Conservation (phyloP, 2,888 invertebrate species). For the Yponomeuta malinellus region DNA sequence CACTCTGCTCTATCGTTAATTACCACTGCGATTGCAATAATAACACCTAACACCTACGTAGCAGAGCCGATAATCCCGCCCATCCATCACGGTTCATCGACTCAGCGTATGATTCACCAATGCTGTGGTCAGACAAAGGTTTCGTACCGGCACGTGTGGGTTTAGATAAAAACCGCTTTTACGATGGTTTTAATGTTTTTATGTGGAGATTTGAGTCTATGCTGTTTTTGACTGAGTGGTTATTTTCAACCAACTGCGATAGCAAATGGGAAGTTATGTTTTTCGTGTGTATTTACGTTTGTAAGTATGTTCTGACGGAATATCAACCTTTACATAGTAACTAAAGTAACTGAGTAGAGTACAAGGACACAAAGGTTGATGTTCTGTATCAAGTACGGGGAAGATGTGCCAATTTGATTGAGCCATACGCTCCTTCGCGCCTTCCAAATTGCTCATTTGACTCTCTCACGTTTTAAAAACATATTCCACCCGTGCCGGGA, state of each 20-base stretch:
- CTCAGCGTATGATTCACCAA: slow-evolving; percentile 23
- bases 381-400: no score
- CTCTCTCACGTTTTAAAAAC: no score
- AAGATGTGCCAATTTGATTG: no score
- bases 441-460: no score
- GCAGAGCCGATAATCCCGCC: background rate
- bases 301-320: no score
- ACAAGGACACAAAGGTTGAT: no score
- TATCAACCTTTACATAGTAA: no score
- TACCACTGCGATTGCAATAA: background rate
- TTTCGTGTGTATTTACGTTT: no score
- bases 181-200: slow-evolving; percentile 10
- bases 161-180: slow-evolving; percentile 27
- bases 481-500: no score
- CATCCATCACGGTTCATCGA: slow-evolving; percentile 12
- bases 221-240: background rate
- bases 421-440: no score
- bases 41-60: background rate
- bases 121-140: slow-evolving; percentile 27
- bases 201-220: background rate
- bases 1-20: background rate
- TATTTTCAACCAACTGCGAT: background rate
- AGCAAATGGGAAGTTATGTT: background rate
- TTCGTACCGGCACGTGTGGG: slow-evolving; percentile 26
- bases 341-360: no score